phyloP scores from a whole-genome alignment of 2,888 invertebrate species.

The Therioaphis trifolii region DNA sequence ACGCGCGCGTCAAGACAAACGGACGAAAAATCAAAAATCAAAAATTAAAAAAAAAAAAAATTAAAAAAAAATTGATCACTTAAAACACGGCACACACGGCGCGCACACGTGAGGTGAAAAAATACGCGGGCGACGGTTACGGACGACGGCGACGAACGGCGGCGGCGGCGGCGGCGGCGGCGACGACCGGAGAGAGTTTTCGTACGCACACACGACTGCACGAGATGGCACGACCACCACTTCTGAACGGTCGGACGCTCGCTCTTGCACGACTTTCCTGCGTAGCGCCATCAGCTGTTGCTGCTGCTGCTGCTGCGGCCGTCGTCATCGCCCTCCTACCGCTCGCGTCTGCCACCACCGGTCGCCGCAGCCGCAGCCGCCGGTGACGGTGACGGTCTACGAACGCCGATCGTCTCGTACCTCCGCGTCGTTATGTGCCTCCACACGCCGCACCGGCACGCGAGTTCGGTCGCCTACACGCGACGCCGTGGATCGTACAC shows the following conservation, averaged over 20 bases:
- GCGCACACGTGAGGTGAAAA: constrained; percentile 7
- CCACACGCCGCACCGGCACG: background rate
- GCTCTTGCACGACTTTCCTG: constrained; percentile 57
- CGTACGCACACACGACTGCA: constrained; percentile 41
- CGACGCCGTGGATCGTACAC: constrained; percentile 7
- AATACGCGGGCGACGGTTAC: background rate
- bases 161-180: constrained; percentile 20
- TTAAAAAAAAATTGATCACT: background rate
- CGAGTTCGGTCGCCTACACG: constrained; percentile 31
- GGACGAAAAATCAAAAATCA: background rate
- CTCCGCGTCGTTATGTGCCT: too few relatives aligned
- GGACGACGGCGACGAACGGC: background rate
- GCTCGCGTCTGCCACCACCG: too few relatives aligned
- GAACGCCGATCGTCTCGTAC: too few relatives aligned
- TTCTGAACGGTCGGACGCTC: constrained; percentile 44
- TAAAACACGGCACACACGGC: background rate
- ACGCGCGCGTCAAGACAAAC: background rate
- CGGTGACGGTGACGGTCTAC: too few relatives aligned
- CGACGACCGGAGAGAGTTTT: constrained; percentile 57
- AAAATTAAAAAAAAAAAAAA: background rate
- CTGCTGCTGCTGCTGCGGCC: background rate
- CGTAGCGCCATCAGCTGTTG: constrained; percentile 49
- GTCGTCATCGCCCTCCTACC: too few relatives aligned
- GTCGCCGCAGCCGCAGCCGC: background rate
- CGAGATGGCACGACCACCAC: constrained; percentile 57